Evolutionary conservation across 1,140 invertebrate species (phyloP), one percentile per base, ranked within the genome.

Genomic region (Belonocnema kinseyi): DNA sequence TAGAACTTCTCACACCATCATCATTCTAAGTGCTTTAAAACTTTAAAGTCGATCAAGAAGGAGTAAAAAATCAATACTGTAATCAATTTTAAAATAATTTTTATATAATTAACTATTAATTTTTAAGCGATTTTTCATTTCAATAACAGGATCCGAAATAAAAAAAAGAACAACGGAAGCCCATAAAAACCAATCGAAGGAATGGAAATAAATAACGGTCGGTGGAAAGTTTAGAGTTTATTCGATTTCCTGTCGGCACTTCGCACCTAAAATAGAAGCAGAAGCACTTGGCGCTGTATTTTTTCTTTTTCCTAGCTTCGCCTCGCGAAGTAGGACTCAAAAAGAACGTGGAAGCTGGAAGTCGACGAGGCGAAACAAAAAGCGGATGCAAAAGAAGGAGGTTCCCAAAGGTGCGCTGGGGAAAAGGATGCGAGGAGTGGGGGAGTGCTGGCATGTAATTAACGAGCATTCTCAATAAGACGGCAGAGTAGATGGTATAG

Each of bases 401-500:
- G 70, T 40, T 66, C 26, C 61, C 26, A 66, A 33, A 66, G 61
- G 61, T 53, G 21, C 14, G 26, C 54, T n/a, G 50, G 19, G 56
- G 33, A 74, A 58, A 74, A 40, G 52, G 54, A 54, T 58, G 54
- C 17, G 33, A 51, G 73, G 51, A 75, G 51, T 54, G 71, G 76
- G 72, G 71, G 75, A 75, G 74, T 73, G 19, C 78, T 21, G 40
- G 83, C 84, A 78, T 85, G 83, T 85, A 85, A 85, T 85, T 85
- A 85, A 85, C 83, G 83, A 83, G 84, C 85, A 85, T 85, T 85
- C 81, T 85, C 79, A 85, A 85, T 85, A 85, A 85, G 84, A 85
- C 61, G 76, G 74, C 72, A 72, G 77, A 75, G 66, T 53, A 52
- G 53, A 40, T 61, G 53, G 12, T 33, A 17, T 74, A 70, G 46